Evolutionary conservation across 2,113 vertebrate genomes (phyloP).

Genomic region (Antigone vipio): DNA sequence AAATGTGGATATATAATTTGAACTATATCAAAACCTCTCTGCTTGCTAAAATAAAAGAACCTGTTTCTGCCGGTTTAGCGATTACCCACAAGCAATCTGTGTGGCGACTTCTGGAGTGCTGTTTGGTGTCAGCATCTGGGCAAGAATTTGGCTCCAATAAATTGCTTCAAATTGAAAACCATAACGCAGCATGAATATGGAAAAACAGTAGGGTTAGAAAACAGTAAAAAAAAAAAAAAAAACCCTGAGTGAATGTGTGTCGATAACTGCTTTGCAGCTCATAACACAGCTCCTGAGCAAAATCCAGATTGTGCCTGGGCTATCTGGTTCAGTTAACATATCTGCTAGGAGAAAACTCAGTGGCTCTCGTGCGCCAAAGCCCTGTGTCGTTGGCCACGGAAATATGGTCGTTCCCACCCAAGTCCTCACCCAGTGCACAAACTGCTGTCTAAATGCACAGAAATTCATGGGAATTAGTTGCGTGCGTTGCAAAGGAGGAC

Average conservation of each 20-base stretch:
- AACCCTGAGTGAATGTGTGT: not conserved
- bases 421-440: not conserved
- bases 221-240: not conserved
- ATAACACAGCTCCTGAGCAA: not conserved
- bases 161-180: not conserved
- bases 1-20: not conserved
- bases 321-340: not conserved
- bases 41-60: slow-evolving; percentile 8
- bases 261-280: not conserved
- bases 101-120: not conserved
- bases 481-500: not conserved
- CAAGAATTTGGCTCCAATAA: not conserved
- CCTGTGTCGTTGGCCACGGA: rapidly evolving
- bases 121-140: not conserved
- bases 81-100: not conserved
- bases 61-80: not conserved
- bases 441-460: not conserved
- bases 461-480: not conserved
- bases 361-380: not conserved
- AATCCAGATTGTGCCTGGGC: not conserved
- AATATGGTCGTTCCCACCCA: rapidly evolving
- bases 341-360: not conserved
- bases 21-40: not conserved
- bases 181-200: not conserved
- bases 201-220: not conserved